A percentile compares a stretch with the other conserved stretches of the same genome.
These are phyloP conservation scores for Nephrocerus scutellatus DNA, from an alignment of 2,888 invertebrate genomes.

Conservation along the genomic window DNA sequence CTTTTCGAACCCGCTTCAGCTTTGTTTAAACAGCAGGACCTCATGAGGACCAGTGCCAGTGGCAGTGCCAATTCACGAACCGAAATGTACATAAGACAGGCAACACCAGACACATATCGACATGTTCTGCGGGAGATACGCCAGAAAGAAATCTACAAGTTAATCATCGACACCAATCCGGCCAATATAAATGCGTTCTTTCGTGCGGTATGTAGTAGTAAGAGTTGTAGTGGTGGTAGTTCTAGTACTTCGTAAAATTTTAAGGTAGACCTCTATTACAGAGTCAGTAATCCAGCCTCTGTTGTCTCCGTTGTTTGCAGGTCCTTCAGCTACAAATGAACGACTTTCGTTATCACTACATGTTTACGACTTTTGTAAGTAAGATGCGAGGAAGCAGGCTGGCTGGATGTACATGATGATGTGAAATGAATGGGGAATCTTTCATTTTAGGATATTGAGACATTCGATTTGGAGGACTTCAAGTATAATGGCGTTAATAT, in stretches of 20 bases:
- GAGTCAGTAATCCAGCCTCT: conserved; percentile 31
- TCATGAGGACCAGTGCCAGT: conserved; percentile 64
- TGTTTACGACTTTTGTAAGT: conserved; percentile 93
- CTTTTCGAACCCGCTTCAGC: conserved; percentile 47
- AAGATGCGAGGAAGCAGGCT: no score
- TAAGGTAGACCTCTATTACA: not conserved
- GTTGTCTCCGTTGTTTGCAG: conserved; percentile 59
- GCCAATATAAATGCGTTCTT: conserved; percentile 73
- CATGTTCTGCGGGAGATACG: conserved; percentile 62
- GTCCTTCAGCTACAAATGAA: conserved; percentile 93
- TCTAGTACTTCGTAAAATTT: no score
- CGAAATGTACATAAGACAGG: conserved; percentile 73
- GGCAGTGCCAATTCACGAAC: conserved; percentile 51
- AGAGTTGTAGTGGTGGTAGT: not conserved
- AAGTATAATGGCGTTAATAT: conserved; percentile 92
- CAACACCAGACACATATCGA: conserved; percentile 60
- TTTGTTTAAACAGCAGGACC: conserved; percentile 75
- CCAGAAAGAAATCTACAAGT: conserved; percentile 77
- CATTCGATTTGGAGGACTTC: conserved; percentile 83
- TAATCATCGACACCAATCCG: conserved; percentile 84
- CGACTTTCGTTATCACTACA: conserved; percentile 88
- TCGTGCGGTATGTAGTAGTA: conserved; percentile 65
- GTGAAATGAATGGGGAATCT: not conserved
- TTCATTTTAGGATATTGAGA: conserved; percentile 69
- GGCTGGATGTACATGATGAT: not conserved